Evolutionary conservation across 2,888 invertebrate species (phyloP), one percentile per base, ranked within the genome.

Genomic region (Thereva nobilitata): DNA sequence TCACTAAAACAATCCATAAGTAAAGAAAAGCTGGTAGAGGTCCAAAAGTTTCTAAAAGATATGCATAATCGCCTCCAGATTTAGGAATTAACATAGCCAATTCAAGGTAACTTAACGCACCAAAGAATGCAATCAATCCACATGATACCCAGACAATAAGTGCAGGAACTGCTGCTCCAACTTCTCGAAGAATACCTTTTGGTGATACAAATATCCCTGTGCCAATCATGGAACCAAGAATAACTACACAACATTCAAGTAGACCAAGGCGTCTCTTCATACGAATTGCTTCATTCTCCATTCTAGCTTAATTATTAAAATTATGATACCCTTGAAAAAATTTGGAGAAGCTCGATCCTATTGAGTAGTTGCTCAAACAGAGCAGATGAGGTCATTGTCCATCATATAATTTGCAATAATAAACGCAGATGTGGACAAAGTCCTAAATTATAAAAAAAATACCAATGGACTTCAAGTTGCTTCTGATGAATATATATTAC

Each of bases 21-120:
- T 94, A 97, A 9, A 99, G 83, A 79, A 98, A 98, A 0, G 97
- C 93, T 10, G 94, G 95, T 66, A 98, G 80, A 2, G 91, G 86
- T 37, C 97, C 97, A 77, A 89, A 97, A 1, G 97, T 93, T 80
- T 95, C 91, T 75, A 89, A 86, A 71, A 98, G 96, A 76, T 98
- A 98, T 42, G 96, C 95, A 80, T 98, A 98, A 82, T 98, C 97
- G 1, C 97, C 97, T 34, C 97, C 97, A 68, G 95, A 96, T 76
- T 94, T 92, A 4, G 95, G 92, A 76, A 98, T 89, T n/a, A 77
- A 76, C 4, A 81, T 81, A 75, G 90, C 98, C 70, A 99, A 83
- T 84, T 99, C 98, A 7, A 97, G 97, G 79, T 99, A 99, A 74
- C 97, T 97, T 49, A 97, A 82, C 1, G 98, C 97, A 6, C 98